phyloP scores from a whole-genome alignment of 92 coral and sea anemone species.

The Palythoa grandiflora region DNA sequence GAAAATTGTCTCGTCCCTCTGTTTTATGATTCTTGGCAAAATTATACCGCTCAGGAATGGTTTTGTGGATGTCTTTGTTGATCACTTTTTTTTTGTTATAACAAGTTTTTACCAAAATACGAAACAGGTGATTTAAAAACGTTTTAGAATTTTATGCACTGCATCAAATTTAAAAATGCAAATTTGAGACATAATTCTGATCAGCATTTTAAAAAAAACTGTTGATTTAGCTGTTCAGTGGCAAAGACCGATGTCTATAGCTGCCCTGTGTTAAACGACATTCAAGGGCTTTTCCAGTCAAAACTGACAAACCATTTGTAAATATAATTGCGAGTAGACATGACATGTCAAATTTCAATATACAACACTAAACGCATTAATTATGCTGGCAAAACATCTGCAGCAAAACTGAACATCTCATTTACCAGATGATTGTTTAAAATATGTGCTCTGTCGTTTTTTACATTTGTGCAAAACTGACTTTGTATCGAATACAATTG shows the following conservation, averaged over 20 bases:
- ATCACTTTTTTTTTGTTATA: not conserved
- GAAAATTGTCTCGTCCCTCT: not conserved
- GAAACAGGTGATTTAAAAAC: not conserved
- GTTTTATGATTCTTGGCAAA: not conserved
- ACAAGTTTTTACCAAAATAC: not conserved
- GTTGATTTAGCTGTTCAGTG: conserved; percentile 24
- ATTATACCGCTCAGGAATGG: not conserved
- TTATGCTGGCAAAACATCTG: conserved; percentile 12
- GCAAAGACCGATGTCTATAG: not conserved
- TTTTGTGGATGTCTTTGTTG: not conserved
- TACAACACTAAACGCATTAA: not conserved
- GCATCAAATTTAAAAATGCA: conserved; percentile 11
- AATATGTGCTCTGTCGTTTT: too few relatives aligned
- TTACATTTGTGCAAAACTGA: too few relatives aligned
- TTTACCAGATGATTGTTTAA: not conserved
- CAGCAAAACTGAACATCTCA: not conserved
- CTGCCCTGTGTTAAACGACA: not conserved
- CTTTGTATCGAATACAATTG: too few relatives aligned
- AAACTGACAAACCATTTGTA: conserved; percentile 2
- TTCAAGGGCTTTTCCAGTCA: not conserved
- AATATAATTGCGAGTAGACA: not conserved
- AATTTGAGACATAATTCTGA: not conserved
- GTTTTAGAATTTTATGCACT: not conserved
- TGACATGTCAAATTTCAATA: conserved; percentile 20
- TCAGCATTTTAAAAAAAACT: not conserved